Evolutionary conservation across 2,888 invertebrate genomes (phyloP).

Genomic region (Lapara coniferarum): DNA sequence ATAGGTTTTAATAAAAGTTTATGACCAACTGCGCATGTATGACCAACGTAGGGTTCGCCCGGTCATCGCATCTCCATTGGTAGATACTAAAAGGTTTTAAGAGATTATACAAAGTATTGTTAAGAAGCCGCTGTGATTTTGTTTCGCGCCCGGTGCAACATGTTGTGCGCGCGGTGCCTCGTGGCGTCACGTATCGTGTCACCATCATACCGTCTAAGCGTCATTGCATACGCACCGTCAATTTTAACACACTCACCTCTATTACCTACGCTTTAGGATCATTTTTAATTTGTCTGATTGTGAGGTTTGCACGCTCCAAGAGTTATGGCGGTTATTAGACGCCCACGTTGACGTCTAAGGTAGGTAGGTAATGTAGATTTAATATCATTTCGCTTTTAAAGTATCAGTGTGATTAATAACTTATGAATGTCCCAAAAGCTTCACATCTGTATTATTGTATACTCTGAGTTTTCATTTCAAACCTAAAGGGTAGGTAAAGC

Average conservation of each 20-base stretch:
- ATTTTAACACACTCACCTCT: conserved; percentile 9
- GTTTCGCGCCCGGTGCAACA: no score
- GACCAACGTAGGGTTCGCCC: no score
- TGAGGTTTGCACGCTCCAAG: conserved; percentile 1
- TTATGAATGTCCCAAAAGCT: no score
- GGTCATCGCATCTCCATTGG: no score
- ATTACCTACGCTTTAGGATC: neutral
- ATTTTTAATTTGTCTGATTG: neutral
- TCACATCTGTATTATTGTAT: no score
- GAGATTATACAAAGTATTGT: no score
- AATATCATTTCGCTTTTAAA: neutral
- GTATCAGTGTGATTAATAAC: neutral
- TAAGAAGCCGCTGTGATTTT: no score
- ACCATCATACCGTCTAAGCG: neutral
- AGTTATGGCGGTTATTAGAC: conserved; percentile 1
- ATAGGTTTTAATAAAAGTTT: no score
- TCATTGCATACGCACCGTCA: conserved; percentile 24
- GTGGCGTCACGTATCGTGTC: neutral
- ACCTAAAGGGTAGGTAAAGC: no score
- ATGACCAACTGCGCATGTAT: no score
- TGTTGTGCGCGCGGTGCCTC: neutral
- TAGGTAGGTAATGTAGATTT: neutral
- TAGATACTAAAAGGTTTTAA: no score
- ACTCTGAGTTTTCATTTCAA: no score
- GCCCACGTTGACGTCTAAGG: neutral